Evolutionary conservation across 2,888 invertebrate genomes (phyloP).

Genomic region (Griposia aprilina): DNA sequence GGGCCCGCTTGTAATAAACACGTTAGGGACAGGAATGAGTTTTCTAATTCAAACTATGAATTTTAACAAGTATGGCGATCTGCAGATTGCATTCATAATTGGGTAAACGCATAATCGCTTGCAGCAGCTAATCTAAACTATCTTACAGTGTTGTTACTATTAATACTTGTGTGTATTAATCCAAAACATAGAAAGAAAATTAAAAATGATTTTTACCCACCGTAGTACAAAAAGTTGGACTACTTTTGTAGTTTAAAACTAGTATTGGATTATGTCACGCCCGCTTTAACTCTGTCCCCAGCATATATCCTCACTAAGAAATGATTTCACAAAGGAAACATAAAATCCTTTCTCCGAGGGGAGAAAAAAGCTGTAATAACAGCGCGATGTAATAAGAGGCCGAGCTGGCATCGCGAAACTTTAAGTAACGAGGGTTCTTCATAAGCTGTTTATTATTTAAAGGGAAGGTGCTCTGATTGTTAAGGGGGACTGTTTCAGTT

Average conservation of each 20-base stretch:
- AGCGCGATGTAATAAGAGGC: conserved; percentile 50
- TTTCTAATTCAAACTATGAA: conserved; percentile 60
- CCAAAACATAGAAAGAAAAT: neutral
- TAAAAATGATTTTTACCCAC: neutral
- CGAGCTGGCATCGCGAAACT: conserved; percentile 40
- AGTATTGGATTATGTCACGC: neutral
- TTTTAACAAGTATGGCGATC: conserved; percentile 50
- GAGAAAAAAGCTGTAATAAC: conserved; percentile 57
- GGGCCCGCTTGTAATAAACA: conserved; percentile 26
- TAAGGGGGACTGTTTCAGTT: conserved; percentile 8
- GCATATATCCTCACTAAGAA: conserved; percentile 44
- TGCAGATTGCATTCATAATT: conserved; percentile 54
- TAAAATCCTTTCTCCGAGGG: conserved; percentile 52
- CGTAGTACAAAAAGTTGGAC: neutral
- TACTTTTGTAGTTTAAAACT: neutral
- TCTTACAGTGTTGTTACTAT: conserved; percentile 1
- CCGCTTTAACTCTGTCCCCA: neutral
- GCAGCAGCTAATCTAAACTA: conserved; percentile 18
- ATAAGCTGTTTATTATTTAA: conserved; percentile 58
- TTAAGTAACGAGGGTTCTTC: conserved; percentile 51
- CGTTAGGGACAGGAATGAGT: conserved; percentile 40
- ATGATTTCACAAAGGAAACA: conserved; percentile 58
- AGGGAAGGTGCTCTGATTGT: conserved; percentile 35
- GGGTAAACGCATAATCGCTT: conserved; percentile 17
- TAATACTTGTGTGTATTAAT: neutral